Conservation (phyloP, 1,140 invertebrate species). For the Sitobion miscanthi region DNA sequence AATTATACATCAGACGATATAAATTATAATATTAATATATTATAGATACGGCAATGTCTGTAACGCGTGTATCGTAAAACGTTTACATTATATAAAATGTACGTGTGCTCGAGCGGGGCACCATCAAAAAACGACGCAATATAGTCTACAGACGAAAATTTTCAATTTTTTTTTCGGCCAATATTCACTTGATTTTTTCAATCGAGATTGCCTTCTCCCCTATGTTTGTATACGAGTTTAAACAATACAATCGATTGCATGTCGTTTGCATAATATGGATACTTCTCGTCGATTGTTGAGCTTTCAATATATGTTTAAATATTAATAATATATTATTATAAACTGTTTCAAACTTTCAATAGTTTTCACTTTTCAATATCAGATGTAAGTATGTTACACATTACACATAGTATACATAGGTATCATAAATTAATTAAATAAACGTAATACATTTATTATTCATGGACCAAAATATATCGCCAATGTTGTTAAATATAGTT, state of each 20-base stretch:
- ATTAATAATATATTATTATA: no score
- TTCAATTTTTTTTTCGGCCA: not conserved
- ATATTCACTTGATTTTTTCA: not conserved
- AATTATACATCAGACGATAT: not conserved
- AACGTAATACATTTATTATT: not conserved
- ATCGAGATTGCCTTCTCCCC: not conserved
- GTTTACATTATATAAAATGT: slow-evolving; percentile 1
- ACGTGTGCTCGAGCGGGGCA: not conserved
- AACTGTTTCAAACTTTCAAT: no score
- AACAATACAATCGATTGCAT: not conserved
- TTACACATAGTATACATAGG: no score
- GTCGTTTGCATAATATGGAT: not conserved
- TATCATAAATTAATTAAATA: not conserved
- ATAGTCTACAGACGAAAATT: not conserved
- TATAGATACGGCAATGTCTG: not conserved
- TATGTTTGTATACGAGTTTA: not conserved
- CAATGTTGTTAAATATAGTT: not conserved
- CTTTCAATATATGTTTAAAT: not conserved
- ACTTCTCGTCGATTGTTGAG: not conserved
- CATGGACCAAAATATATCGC: not conserved
- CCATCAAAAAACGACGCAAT: not conserved
- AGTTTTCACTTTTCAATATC: no score
- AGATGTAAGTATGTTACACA: no score
- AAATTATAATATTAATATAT: not conserved
- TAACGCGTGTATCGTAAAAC: not conserved